Conservation (phyloP, 1,140 invertebrate species). For the Saccostrea cuccullata region DNA sequence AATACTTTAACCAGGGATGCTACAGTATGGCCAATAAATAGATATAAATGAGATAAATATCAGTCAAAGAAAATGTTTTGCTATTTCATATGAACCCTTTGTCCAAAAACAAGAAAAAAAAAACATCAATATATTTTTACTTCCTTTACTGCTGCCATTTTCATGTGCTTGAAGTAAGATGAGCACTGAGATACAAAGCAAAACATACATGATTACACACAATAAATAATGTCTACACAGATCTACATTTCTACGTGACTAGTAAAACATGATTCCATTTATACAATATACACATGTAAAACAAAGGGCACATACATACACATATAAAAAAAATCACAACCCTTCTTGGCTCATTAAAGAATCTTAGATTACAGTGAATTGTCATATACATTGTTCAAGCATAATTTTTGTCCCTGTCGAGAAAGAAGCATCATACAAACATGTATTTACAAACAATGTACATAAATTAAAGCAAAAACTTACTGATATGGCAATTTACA, state of each 20-base stretch:
- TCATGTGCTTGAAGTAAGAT: background rate
- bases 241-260: slow-evolving; percentile 9
- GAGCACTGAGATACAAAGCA: slow-evolving; percentile 18
- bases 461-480: background rate
- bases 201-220: slow-evolving; percentile 5
- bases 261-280: slow-evolving; percentile 36
- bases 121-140: background rate
- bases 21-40: too few relatives aligned
- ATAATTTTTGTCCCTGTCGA: background rate
- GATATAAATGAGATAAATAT: too few relatives aligned
- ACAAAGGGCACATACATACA: background rate
- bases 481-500: background rate
- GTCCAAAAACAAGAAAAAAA: background rate
- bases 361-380: background rate
- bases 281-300: slow-evolving; percentile 10
- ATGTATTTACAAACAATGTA: background rate
- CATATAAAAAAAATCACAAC: slow-evolving; percentile 1
- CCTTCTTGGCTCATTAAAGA: background rate
- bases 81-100: too few relatives aligned
- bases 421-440: background rate
- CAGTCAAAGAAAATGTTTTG: too few relatives aligned
- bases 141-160: slow-evolving; percentile 35
- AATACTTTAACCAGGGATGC: too few relatives aligned
- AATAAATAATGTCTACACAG: background rate
- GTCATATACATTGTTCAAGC: background rate